These are phyloP conservation scores for Hydra vulgaris DNA, from an alignment of 30 jellyfish, hydroid and myxozoan species.

Conservation along the genomic window DNA sequence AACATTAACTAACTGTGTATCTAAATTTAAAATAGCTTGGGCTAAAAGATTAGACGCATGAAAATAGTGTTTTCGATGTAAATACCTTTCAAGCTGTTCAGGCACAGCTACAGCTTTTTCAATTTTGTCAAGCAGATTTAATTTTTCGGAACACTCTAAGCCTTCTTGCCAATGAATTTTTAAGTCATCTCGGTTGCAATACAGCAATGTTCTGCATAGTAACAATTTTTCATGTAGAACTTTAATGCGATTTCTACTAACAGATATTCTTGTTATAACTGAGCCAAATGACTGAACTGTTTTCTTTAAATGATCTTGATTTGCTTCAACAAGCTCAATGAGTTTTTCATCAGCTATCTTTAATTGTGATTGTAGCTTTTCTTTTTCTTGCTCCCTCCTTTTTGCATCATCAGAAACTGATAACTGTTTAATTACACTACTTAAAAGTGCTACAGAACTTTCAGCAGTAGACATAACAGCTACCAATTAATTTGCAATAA, in stretches of 20 bases:
- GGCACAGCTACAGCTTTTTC: constrained; percentile 96
- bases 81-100: constrained; percentile 68
- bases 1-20: constrained; percentile 47
- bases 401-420: constrained; percentile 64
- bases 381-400: constrained; percentile 77
- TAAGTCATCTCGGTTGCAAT: constrained; percentile 85
- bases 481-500: not conserved
- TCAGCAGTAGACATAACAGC: not conserved
- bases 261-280: constrained; percentile 67
- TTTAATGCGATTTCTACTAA: constrained; percentile 34
- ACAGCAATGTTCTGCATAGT: constrained; percentile 66
- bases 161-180: constrained; percentile 97
- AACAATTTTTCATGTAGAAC: constrained; percentile 62
- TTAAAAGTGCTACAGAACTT: constrained; percentile 56
- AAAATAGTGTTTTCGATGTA: constrained; percentile 62
- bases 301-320: constrained; percentile 78
- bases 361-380: constrained; percentile 55
- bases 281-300: constrained; percentile 90
- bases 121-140: constrained; percentile 63
- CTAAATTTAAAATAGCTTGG: constrained; percentile 50
- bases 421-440: constrained; percentile 67
- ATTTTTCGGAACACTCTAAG: constrained; percentile 75
- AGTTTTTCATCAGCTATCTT: constrained; percentile 76
- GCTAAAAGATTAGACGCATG: constrained; percentile 73
- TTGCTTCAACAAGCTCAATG: constrained; percentile 65